Base-by-base conservation (phyloP, 2,888 invertebrate genomes). In the Strigamia maritima region DNA sequence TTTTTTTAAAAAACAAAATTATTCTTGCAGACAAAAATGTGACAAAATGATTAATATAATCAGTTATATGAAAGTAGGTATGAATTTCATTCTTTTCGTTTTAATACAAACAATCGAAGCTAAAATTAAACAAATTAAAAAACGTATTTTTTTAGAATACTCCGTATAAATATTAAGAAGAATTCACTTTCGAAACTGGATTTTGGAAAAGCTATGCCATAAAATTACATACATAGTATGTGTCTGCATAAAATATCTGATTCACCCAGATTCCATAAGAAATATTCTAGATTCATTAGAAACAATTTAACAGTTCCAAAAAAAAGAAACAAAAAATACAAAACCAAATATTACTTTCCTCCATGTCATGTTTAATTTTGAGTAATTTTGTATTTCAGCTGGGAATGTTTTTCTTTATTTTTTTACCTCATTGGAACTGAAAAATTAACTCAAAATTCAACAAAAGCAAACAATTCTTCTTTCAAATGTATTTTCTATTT, bases 41-140 rank as follows among this genome's bases (percentile, higher is more conserved):
- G 49, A 60, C 49, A 77, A 77, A 77, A 77, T 77, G 77, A 77
- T 77, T 77, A 77, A 77, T 77, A 54, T 77, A 77, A 77, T 77
- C 77, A 77, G 77, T 19, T 77, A 54, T 54, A 77, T 54, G 77
- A 49, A 77, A 77, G 77, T 12, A 60, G 22, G 24, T 22, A 76
- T 76, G 35, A 31, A 60, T 60, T 60, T 60, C 60, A 60, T 19
- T 60, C 24, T 19, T 60, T 19, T 49, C 49, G 14, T 35, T 35
- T 35, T 35, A 35, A 35, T 35, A 35, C 35, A 35, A 35, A 35
- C 44, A 16, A 16, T 44, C 16, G 31, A 35, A 75, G 35, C 75
- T 19, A 75, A 75, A 75, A 12, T 74, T 10, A 35, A 75, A 75
- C 19, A 28, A 35, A 75, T 75, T 35, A 38, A 38, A 28, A 75